Conservation (phyloP, 2,113 vertebrate genomes). For the Eonycteris spelaea region DNA sequence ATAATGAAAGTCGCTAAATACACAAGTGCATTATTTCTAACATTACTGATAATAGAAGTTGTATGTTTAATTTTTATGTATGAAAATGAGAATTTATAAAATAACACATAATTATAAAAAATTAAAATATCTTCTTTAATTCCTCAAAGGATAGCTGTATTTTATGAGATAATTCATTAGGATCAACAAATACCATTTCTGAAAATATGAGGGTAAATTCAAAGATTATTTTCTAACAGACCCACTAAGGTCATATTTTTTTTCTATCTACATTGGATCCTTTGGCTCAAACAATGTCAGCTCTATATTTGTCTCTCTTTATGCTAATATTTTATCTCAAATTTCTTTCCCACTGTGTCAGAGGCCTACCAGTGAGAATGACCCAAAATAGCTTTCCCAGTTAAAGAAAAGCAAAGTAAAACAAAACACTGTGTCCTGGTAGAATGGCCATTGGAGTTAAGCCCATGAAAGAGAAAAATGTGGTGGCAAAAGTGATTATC, state of each 20-base stretch:
- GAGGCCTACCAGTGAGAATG: not conserved
- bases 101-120: not conserved
- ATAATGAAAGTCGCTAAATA: not conserved
- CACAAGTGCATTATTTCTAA: not conserved
- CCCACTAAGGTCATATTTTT: not conserved
- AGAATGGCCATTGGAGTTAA: slow-evolving; percentile 13
- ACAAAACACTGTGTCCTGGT: not conserved
- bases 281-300: not conserved
- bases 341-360: not conserved
- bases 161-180: not conserved
- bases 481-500: not conserved
- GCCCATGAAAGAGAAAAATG: not conserved
- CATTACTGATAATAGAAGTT: not conserved
- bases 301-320: slow-evolving; percentile 1
- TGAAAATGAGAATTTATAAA: slow-evolving; percentile 11
- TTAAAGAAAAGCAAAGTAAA: not conserved
- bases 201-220: not conserved
- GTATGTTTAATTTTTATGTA: not conserved
- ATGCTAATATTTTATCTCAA: slow-evolving; percentile 5
- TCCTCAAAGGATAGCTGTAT: not conserved
- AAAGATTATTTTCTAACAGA: slow-evolving; percentile 14
- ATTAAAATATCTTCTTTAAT: not conserved
- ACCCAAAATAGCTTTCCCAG: slow-evolving; percentile 57
- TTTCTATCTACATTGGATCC: not conserved
- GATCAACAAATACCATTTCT: not conserved